Percentiles rank a stretch among this genome's conserved stretches.
Evolutionary conservation across 1,140 invertebrate genomes (phyloP).

Genomic region (Plectrocnemia conspersa): DNA sequence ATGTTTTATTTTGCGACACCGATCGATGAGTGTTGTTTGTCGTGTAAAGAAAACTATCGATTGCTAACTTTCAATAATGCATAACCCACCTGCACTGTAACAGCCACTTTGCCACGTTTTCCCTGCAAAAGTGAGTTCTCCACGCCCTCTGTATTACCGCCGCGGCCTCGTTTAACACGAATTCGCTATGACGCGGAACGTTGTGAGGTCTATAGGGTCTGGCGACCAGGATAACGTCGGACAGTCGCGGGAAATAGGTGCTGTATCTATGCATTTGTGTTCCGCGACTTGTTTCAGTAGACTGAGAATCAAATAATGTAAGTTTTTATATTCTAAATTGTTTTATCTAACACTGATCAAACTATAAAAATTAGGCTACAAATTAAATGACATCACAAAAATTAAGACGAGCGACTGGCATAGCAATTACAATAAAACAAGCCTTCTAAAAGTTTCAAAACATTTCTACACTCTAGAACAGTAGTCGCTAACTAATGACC

Average conservation of each 20-base stretch:
- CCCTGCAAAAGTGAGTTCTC: slow-evolving; percentile 48
- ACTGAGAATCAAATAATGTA: slow-evolving; percentile 36
- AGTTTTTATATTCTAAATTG: background rate
- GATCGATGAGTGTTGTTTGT: no score
- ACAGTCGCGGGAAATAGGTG: slow-evolving; percentile 53
- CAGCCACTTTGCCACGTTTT: slow-evolving; percentile 48
- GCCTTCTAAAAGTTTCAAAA: no score
- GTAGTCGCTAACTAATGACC: no score
- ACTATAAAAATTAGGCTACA: no score
- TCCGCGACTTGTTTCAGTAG: slow-evolving; percentile 48
- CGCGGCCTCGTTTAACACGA: slow-evolving; percentile 52
- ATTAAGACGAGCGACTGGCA: no score
- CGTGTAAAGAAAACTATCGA: no score
- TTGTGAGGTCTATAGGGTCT: slow-evolving; percentile 52
- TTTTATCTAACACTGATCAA: no score
- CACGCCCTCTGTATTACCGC: slow-evolving; percentile 57
- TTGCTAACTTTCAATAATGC: no score
- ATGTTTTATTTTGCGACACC: background rate
- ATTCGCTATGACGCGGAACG: slow-evolving; percentile 36
- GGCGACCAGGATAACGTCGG: slow-evolving; percentile 53
- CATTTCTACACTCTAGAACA: no score
- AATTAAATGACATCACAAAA: no score
- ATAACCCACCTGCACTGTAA: slow-evolving; percentile 40
- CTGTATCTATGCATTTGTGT: slow-evolving; percentile 54
- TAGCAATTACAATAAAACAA: no score